phyloP scores from a whole-genome alignment of 2,113 vertebrate genomes.

The Elephas maximus region DNA sequence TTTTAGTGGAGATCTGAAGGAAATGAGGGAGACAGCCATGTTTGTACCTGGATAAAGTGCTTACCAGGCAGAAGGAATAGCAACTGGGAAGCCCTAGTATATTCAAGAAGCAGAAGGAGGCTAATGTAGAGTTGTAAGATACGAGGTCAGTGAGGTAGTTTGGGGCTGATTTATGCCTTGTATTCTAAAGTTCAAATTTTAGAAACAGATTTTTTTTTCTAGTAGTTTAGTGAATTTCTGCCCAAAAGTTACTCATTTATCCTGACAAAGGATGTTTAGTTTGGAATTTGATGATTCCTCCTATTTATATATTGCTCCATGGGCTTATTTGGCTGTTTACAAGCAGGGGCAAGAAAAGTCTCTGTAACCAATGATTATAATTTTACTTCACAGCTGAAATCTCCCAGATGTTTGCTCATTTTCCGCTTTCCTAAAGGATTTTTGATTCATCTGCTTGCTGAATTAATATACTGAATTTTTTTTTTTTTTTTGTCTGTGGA shows the following conservation, averaged over 20 bases:
- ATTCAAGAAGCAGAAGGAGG: not conserved
- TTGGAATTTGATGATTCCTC: slow-evolving; percentile 14
- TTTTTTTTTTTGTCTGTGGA: slow-evolving; percentile 47
- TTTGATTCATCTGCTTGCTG: slow-evolving; percentile 14
- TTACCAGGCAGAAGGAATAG: rapidly evolving
- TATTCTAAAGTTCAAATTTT: slow-evolving; percentile 9
- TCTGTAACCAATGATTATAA: slow-evolving; percentile 51
- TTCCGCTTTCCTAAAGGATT: slow-evolving; percentile 39
- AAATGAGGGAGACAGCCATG: not conserved
- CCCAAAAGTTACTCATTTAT: slow-evolving; percentile 41
- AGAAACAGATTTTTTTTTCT: not conserved
- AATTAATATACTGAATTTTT: slow-evolving; percentile 61
- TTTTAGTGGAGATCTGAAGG: not conserved
- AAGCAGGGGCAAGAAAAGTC: slow-evolving; percentile 51
- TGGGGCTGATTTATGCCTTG: not conserved
- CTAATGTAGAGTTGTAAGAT: rapidly evolving
- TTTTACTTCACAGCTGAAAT: slow-evolving; percentile 64
- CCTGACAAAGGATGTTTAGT: slow-evolving; percentile 31
- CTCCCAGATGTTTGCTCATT: slow-evolving; percentile 69
- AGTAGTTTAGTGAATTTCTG: slow-evolving; percentile 54
- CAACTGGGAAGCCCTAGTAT: rapidly evolving
- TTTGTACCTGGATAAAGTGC: too few relatives aligned
- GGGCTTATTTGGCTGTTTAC: slow-evolving; percentile 48
- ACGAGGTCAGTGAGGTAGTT: not conserved
- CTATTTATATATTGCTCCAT: slow-evolving; percentile 25